phyloP scores from a whole-genome alignment of 2,888 invertebrate genomes.

The Agrochola lychnidis region DNA sequence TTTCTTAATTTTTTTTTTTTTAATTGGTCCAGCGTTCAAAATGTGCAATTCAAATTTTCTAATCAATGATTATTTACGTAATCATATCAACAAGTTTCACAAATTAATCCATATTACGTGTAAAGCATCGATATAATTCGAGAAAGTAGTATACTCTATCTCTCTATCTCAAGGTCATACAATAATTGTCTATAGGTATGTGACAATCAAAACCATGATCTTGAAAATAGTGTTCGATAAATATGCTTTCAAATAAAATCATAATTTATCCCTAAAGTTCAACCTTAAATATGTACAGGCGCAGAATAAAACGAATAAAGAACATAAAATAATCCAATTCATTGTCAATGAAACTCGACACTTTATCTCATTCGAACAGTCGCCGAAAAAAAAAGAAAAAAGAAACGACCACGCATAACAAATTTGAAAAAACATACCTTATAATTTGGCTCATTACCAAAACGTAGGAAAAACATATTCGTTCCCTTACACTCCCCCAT shows the following conservation, averaged over 20 bases:
- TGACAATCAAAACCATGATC: neutral
- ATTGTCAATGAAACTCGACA: slow-evolving; percentile 70
- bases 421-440: slow-evolving; percentile 82
- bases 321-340: slow-evolving; percentile 16
- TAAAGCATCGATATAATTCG: neutral
- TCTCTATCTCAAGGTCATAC: neutral
- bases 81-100: neutral
- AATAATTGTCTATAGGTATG: neutral
- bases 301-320: neutral
- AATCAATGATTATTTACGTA: neutral
- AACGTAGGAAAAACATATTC: slow-evolving; percentile 89
- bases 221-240: slow-evolving; percentile 7
- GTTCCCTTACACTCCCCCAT: slow-evolving; percentile 84
- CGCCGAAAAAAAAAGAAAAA: slow-evolving; percentile 61
- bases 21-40: too few species aligned
- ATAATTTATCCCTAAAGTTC: neutral
- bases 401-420: slow-evolving; percentile 79
- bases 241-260: neutral
- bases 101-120: neutral
- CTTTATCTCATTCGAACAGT: slow-evolving; percentile 81
- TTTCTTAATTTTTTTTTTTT: too few species aligned
- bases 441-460: slow-evolving; percentile 90
- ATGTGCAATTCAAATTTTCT: too few species aligned
- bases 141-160: too few species aligned
- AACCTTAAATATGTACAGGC: neutral